Conservation (phyloP, 2,113 vertebrate species). For the Poeciliopsis turrubarensis region DNA sequence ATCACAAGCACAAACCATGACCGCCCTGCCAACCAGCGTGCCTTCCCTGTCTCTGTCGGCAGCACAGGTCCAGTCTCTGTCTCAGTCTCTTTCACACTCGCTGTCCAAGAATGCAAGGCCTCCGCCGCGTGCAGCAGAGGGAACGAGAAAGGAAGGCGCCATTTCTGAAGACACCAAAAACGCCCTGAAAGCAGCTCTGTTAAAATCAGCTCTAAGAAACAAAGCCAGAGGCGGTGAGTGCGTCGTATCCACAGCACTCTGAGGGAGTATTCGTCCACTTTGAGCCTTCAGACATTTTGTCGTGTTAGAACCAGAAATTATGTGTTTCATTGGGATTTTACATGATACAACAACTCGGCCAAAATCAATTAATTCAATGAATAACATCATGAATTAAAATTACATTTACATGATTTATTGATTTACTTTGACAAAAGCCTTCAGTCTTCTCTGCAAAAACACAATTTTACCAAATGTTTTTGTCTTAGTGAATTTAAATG, state of each 20-base stretch:
- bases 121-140: conserved; percentile 69
- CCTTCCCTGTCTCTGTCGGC: conserved; percentile 76
- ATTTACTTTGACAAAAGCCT: no score
- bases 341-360: background rate
- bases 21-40: conserved; percentile 53
- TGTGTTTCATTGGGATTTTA: background rate
- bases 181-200: conserved; percentile 89
- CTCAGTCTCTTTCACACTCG: conserved; percentile 78
- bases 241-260: background rate
- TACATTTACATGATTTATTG: no score
- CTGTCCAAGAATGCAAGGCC: conserved; percentile 70
- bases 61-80: conserved; percentile 78
- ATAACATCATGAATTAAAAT: no score
- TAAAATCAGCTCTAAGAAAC: conserved; percentile 90
- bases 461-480: no score
- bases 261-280: background rate
- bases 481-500: no score
- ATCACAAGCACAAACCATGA: conserved; percentile 47
- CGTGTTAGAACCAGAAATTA: background rate
- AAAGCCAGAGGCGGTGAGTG: conserved; percentile 86
- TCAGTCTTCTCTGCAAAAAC: no score
- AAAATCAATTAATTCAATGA: no score
- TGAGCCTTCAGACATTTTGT: background rate
- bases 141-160: conserved; percentile 85
- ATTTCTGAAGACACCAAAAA: conserved; percentile 95